These are phyloP conservation scores for Drosophila mayri DNA, from an alignment of 1,140 invertebrate species.

Conservation along the genomic window DNA sequence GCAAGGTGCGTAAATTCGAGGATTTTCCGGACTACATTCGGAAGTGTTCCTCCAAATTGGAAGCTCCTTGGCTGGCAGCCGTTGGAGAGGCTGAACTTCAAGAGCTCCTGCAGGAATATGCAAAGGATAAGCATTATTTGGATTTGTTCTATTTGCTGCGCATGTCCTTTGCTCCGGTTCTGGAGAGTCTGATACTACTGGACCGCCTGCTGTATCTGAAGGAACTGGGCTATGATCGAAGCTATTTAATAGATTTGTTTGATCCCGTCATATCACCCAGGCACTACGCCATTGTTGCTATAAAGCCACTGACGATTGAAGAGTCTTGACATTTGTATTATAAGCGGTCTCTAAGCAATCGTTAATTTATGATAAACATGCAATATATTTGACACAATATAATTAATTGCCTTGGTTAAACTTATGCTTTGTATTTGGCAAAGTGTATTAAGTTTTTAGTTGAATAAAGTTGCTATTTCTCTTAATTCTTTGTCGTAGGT, in stretches of 20 bases:
- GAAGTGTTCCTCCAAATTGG: conserved; percentile 85
- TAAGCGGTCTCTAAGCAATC: background rate
- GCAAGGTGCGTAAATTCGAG: conserved; percentile 85
- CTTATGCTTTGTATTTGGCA: background rate
- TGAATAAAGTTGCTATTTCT: background rate
- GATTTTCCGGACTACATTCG: conserved; percentile 88
- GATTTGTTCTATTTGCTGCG: conserved; percentile 93
- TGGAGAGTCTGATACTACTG: conserved; percentile 93
- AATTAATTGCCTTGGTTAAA: background rate
- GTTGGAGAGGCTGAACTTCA: conserved; percentile 84
- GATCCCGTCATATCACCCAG: conserved; percentile 91
- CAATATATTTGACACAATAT: conserved; percentile 2
- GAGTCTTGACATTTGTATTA: background rate
- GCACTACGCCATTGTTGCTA: conserved; percentile 89
- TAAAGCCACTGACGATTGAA: conserved; percentile 35
- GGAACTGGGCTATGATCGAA: conserved; percentile 88
- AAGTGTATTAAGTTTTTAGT: background rate
- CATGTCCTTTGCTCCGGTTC: conserved; percentile 91
- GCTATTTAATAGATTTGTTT: conserved; percentile 90
- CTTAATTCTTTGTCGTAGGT: background rate
- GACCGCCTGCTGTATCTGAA: conserved; percentile 93
- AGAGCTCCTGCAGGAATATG: conserved; percentile 85
- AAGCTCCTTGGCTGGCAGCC: conserved; percentile 53
- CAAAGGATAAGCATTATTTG: conserved; percentile 87
- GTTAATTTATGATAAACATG: conserved; percentile 5